These are phyloP conservation scores for Penaeus indicus DNA, from an alignment of 1,140 invertebrate species.

Conservation along the genomic window DNA sequence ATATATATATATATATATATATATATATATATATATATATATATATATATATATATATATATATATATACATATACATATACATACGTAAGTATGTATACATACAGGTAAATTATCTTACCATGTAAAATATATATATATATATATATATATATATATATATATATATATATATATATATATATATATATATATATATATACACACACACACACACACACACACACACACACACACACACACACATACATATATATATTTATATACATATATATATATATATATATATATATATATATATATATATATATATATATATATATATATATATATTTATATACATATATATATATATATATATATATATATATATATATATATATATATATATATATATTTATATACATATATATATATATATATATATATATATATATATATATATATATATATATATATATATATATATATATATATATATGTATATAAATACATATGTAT, in stretches of 20 bases:
- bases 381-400: neutral
- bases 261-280: constrained; percentile 26
- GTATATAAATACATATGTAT: constrained; percentile 10
- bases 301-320: constrained; percentile 23
- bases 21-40: constrained; percentile 24
- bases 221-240: neutral
- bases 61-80: neutral
- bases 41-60: neutral
- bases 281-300: constrained; percentile 20
- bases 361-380: constrained; percentile 5
- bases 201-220: neutral
- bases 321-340: constrained; percentile 25
- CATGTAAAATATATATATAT: neutral
- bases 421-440: neutral
- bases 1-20: constrained; percentile 30
- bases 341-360: constrained; percentile 29
- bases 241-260: constrained; percentile 9
- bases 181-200: neutral
- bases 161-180: constrained; percentile 26
- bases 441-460: neutral
- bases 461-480: neutral
- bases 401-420: neutral
- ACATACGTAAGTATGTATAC: neutral
- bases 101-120: neutral
- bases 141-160: constrained; percentile 1